Conservation (phyloP, 2,888 invertebrate species). For the Ormyrus thymus region DNA sequence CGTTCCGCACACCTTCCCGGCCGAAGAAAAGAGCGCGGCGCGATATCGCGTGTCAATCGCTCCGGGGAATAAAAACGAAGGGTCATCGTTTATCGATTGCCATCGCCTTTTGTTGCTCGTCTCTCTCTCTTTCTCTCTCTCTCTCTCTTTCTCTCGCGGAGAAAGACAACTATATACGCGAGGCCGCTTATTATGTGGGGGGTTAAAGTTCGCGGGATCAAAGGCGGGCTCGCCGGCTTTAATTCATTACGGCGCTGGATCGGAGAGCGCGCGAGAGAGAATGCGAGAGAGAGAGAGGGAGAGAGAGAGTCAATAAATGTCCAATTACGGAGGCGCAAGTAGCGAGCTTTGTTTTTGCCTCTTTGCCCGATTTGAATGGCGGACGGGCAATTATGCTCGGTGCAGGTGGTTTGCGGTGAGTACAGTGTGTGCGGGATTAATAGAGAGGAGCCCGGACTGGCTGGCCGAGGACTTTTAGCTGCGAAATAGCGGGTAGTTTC, state of each 20-base stretch:
- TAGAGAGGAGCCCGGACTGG: too few species aligned
- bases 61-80: constrained; percentile 52
- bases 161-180: constrained; percentile 40
- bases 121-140: constrained; percentile 4
- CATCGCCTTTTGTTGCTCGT: constrained; percentile 50
- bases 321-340: constrained; percentile 31
- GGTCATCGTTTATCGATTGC: constrained; percentile 58
- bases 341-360: not conserved
- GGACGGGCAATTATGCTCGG: too few species aligned
- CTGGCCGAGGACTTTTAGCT: too few species aligned
- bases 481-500: too few species aligned
- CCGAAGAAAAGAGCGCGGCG: constrained; percentile 22
- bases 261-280: not conserved
- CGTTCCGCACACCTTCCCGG: not conserved
- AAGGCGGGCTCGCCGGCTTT: constrained; percentile 34
- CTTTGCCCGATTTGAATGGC: too few species aligned
- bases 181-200: not conserved
- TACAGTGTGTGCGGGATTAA: too few species aligned
- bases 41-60: constrained; percentile 58
- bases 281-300: too few species aligned
- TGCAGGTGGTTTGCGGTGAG: too few species aligned
- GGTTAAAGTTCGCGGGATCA: constrained; percentile 53
- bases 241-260: constrained; percentile 44
- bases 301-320: constrained; percentile 52
- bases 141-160: not conserved